These are phyloP conservation scores for Nesoenas mayeri DNA, from an alignment of 2,113 vertebrate species.

Conservation along the genomic window DNA sequence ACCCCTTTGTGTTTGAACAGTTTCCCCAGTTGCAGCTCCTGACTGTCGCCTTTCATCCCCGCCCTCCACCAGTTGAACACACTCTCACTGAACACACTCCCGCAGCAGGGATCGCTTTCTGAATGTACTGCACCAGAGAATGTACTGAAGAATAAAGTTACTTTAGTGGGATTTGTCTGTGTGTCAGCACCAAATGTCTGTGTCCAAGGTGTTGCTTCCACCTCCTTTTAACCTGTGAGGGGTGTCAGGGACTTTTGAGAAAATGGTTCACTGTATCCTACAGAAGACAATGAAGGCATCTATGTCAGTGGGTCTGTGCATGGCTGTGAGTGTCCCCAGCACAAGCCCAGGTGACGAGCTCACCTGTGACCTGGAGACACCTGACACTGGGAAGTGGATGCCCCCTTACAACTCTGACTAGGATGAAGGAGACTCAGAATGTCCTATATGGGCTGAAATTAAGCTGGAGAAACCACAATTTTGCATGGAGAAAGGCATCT, in stretches of 20 bases:
- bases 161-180: neutral
- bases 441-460: neutral
- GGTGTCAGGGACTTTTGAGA: neutral
- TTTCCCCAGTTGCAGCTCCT: too few species aligned
- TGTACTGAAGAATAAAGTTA: neutral
- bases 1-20: too few species aligned
- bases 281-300: neutral
- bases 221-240: neutral
- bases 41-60: neutral
- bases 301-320: neutral
- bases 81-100: neutral
- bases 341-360: neutral
- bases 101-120: rapidly evolving
- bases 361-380: neutral
- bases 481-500: neutral
- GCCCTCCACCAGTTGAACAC: neutral
- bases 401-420: neutral
- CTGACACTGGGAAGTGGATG: neutral
- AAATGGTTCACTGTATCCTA: neutral
- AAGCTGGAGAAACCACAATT: neutral
- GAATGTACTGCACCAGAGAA: too few species aligned
- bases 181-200: neutral
- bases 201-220: neutral
- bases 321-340: neutral
- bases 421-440: neutral